Base-by-base conservation (phyloP, 2,113 vertebrate species). In the Thamnaconus septentrionalis region DNA sequence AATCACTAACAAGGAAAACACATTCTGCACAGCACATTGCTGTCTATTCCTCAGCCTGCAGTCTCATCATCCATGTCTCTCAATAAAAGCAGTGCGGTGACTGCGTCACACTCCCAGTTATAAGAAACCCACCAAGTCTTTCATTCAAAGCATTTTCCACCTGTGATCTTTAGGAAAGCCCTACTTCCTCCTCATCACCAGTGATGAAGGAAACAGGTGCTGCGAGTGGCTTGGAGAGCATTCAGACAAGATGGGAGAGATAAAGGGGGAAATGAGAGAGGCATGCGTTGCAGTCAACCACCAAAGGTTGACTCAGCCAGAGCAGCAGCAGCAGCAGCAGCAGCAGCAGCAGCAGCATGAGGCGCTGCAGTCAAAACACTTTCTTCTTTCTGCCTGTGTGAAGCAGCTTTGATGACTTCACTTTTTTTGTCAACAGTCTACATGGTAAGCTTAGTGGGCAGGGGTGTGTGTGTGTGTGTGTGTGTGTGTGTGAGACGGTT, bases 201-300 rank as follows among this genome's bases (percentile, higher is more conserved):
- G 11, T 85, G 75, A 89, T 85, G 69, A 71, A 58, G 75, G 75
- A 85, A 90, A 71, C 87, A 89, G 85, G 81, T 73, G 69, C 11
- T 58, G 39, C 12, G 3, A 39, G 3, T 42, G 41, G 5, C 50
- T 10, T 51, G 59, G 55, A 41, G 41, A 59, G 59, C 54, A 5
- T 43, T 11, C n/a, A 45, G 55, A 50, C 10, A 4, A 56, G 7
- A 0, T 57, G 43, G 46, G 5, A 3, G 4, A 42, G 46, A 55
- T 41, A 63, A 59, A 49, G 59, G 59, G 5, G 51, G 31, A 60
- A 44, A 48, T 50, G 59, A 79, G 69, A 68, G 71, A 78, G 53
- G 1, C 70, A 79, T 74, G 74, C 45, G 0, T 10, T 54, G 64
- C 75, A 74, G 61, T 71, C 63, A 7, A 60, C 5, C 6, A 10